A percentile compares a stretch with the other conserved stretches of the same genome.
phyloP scores from a whole-genome alignment of 2,113 vertebrate species.

The Ophthalmolycus amberensis region DNA sequence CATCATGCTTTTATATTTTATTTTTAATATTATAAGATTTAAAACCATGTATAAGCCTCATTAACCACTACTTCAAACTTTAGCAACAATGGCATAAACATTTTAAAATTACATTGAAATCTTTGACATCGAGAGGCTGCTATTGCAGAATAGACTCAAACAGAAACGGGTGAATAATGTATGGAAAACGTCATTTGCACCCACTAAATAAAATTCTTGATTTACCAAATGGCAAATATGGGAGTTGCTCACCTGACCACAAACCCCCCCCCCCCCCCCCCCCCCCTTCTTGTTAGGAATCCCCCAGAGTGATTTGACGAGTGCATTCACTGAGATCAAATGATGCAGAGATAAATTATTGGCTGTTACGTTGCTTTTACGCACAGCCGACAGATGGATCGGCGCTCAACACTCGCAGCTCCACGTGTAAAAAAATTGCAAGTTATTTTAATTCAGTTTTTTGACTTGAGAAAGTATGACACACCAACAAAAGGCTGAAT shows the following conservation, averaged over 20 bases:
- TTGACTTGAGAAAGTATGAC: background rate
- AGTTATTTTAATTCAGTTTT: conserved; percentile 10
- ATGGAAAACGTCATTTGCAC: background rate
- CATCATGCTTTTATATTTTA: background rate
- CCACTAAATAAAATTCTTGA: background rate
- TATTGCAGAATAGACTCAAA: conserved; percentile 2
- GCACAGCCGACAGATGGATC: background rate
- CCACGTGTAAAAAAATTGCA: background rate
- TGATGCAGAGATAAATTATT: conserved; percentile 1
- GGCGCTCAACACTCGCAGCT: background rate
- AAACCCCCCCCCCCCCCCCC: background rate
- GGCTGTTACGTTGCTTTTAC: background rate
- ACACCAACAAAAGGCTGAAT: background rate
- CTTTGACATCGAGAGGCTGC: background rate
- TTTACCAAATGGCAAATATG: background rate
- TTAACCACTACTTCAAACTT: background rate
- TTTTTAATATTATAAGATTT: background rate
- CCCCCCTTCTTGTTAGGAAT: background rate
- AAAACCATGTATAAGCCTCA: background rate
- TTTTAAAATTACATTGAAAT: background rate
- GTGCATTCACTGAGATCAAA: background rate
- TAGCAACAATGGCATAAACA: background rate
- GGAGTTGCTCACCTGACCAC: background rate
- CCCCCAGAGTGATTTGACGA: background rate
- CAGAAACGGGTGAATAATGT: background rate